phyloP scores from a whole-genome alignment of 2,113 vertebrate species.

The Ifrita kowaldi region DNA sequence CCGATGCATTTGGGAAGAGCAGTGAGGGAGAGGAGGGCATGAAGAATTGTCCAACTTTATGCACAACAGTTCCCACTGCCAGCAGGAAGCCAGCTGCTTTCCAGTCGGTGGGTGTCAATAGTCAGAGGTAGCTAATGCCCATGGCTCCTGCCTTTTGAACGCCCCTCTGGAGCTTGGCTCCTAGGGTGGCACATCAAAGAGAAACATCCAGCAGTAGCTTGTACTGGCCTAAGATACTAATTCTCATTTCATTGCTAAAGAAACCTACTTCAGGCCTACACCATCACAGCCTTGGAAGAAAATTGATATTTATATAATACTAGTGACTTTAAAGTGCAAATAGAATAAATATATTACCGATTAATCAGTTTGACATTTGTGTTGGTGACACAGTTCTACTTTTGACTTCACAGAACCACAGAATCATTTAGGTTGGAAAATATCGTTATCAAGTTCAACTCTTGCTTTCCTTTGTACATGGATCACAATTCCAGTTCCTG shows the following conservation, averaged over 20 bases:
- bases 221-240: background rate
- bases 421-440: background rate
- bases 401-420: background rate
- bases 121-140: background rate
- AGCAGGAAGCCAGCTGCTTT: background rate
- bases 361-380: background rate
- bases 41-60: background rate
- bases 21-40: background rate
- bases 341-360: background rate
- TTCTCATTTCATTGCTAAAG: background rate
- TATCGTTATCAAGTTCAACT: background rate
- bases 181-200: background rate
- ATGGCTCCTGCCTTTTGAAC: background rate
- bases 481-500: background rate
- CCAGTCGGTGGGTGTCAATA: background rate
- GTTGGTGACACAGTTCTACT: background rate
- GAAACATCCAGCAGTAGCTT: background rate
- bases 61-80: background rate
- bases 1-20: fast-evolving
- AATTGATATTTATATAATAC: background rate
- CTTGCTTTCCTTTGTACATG: background rate
- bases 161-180: background rate
- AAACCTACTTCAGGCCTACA: background rate
- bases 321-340: background rate
- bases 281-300: background rate